Conservation (phyloP, 2,113 vertebrate genomes). For the Gobiocypris rarus region DNA sequence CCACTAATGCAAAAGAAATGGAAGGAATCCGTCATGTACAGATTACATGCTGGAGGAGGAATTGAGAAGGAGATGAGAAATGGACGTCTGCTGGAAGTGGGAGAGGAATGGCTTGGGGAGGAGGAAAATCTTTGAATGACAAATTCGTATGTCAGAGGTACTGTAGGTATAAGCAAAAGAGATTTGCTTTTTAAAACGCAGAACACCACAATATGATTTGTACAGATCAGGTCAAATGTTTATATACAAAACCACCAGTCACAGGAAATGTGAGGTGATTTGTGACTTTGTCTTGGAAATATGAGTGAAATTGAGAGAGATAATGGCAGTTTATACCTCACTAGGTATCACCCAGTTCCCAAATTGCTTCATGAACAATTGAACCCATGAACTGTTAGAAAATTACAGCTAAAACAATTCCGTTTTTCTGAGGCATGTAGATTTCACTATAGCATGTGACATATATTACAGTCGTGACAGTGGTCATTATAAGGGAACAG, state of each 20-base stretch:
- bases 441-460: neutral
- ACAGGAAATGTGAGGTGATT: neutral
- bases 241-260: neutral
- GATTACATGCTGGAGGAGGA: slow-evolving; percentile 35
- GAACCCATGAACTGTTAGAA: neutral
- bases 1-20: slow-evolving; percentile 50
- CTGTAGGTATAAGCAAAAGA: neutral
- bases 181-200: neutral
- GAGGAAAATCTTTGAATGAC: neutral
- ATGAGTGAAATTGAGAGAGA: neutral
- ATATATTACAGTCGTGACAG: neutral
- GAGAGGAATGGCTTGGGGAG: neutral
- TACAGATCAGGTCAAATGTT: neutral
- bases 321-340: neutral
- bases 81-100: neutral
- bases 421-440: neutral
- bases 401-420: neutral
- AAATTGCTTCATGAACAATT: slow-evolving; percentile 1
- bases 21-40: slow-evolving; percentile 35
- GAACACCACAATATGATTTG: neutral
- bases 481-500: neutral
- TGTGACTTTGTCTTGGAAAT: neutral
- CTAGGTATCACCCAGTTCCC: neutral
- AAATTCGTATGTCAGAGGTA: neutral
- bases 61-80: slow-evolving; percentile 29